Percentiles rank a stretch among this genome's conserved stretches.
Conservation (phyloP, 2,797 vertebrate genomes). For the Fundulus diaphanus region DNA sequence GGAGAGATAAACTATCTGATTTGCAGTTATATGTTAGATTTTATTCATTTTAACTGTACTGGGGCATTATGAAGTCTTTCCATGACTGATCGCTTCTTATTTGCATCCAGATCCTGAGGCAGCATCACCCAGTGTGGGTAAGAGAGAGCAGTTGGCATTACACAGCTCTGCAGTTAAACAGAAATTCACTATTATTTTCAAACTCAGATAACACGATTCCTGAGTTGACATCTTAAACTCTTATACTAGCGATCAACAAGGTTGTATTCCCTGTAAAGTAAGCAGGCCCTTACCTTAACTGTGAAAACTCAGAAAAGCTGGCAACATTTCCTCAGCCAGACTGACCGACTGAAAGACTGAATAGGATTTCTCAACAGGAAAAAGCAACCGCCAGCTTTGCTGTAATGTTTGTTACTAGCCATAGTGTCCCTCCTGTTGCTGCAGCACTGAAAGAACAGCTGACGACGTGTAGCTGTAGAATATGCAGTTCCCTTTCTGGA, state of each 20-base stretch:
- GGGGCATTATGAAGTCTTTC: background rate
- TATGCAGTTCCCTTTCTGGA: too few relatives aligned
- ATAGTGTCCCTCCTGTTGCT: too few relatives aligned
- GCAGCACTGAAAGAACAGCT: too few relatives aligned
- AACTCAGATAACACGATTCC: background rate
- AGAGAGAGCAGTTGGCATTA: background rate
- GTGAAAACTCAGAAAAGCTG: too few relatives aligned
- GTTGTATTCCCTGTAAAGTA: too few relatives aligned
- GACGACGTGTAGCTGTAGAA: too few relatives aligned
- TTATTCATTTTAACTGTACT: background rate
- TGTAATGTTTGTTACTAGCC: too few relatives aligned
- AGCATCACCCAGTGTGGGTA: background rate
- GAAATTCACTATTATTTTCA: background rate
- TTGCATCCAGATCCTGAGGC: background rate
- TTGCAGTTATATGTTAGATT: too few relatives aligned
- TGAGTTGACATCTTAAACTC: too few relatives aligned
- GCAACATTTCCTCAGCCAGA: too few relatives aligned
- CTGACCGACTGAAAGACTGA: constrained; percentile 25
- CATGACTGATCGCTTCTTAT: background rate
- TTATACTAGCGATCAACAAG: too few relatives aligned
- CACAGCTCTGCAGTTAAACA: background rate
- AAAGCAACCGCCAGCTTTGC: background rate
- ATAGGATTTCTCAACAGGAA: constrained; percentile 35
- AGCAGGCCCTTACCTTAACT: too few relatives aligned
- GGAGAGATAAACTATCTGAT: background rate